A percentile compares a stretch with the other conserved stretches of the same genome.
Evolutionary conservation across 2,888 invertebrate genomes (phyloP).

Genomic region (Cyclophora punctaria): DNA sequence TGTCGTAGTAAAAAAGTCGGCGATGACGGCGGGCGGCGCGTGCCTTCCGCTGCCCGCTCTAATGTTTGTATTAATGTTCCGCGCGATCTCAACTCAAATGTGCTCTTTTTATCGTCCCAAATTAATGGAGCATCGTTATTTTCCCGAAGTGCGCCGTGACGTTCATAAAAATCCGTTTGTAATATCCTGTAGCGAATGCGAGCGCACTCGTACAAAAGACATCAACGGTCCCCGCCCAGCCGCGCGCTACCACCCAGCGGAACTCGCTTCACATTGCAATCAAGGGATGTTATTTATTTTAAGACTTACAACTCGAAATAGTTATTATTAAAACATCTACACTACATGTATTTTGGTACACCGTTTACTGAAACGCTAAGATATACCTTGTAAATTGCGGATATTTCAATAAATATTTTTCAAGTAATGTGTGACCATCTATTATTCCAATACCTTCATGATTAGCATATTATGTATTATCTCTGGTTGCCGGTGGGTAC

Average conservation of each 20-base stretch:
- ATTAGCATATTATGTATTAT: neutral
- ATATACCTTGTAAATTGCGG: too few relatives aligned
- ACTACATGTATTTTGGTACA: too few relatives aligned
- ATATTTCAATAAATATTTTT: too few relatives aligned
- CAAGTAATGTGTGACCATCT: too few relatives aligned
- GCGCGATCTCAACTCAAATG: neutral
- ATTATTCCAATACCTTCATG: too few relatives aligned
- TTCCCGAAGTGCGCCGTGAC: neutral
- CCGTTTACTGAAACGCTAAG: too few relatives aligned
- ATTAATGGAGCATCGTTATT: neutral
- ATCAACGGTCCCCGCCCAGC: neutral
- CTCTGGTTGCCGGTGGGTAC: neutral
- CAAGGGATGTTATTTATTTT: too few relatives aligned
- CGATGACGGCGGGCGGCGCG: conserved; percentile 23
- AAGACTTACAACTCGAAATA: too few relatives aligned
- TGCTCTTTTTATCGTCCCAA: neutral
- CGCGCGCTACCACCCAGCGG: neutral
- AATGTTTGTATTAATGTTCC: conserved; percentile 19
- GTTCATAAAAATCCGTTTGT: neutral
- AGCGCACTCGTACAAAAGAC: neutral
- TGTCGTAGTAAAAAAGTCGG: conserved; percentile 59
- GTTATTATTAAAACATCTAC: too few relatives aligned
- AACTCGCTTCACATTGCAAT: too few relatives aligned
- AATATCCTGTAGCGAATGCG: too few relatives aligned
- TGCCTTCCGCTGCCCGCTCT: conserved; percentile 18